Conservation (phyloP, 2,888 invertebrate species). For the Agrotis ipsilon region DNA sequence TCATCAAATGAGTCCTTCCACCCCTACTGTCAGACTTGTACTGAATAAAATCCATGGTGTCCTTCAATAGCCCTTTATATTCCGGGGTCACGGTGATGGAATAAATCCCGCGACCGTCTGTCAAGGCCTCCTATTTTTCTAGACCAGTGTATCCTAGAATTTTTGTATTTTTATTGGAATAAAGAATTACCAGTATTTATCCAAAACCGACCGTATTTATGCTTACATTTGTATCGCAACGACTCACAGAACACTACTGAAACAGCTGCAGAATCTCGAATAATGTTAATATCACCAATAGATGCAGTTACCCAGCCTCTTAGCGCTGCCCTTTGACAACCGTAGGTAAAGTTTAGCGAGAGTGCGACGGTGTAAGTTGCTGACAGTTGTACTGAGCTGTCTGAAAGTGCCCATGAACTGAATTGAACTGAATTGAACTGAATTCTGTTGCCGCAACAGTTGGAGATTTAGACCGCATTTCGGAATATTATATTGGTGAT, state of each 20-base stretch:
- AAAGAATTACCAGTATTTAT: too few species aligned
- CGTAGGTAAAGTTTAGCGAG: constrained; percentile 49
- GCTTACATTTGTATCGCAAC: constrained; percentile 4
- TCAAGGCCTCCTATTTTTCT: too few species aligned
- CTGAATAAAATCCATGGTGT: too few species aligned
- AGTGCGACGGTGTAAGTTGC: constrained; percentile 46
- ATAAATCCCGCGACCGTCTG: too few species aligned
- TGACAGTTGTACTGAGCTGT: constrained; percentile 44
- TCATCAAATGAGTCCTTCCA: too few species aligned
- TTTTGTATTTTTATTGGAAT: too few species aligned
- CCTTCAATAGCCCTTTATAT: too few species aligned
- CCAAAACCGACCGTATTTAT: too few species aligned
- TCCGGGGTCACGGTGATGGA: too few species aligned
- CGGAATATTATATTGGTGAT: constrained; percentile 19
- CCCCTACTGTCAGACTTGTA: too few species aligned
- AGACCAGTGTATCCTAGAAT: too few species aligned
- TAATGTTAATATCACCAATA: constrained; percentile 24
- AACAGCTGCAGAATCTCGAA: constrained; percentile 5
- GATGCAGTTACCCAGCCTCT: constrained; percentile 22
- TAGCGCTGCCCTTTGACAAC: constrained; percentile 51
- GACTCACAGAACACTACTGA: background rate
- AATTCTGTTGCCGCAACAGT: constrained; percentile 22
- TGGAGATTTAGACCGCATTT: constrained; percentile 35
- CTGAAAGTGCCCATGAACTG: constrained; percentile 28
- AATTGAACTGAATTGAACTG: constrained; percentile 27